These are phyloP conservation scores for Parazoanthus swiftii DNA, from an alignment of 92 coral and sea anemone species.

Conservation along the genomic window DNA sequence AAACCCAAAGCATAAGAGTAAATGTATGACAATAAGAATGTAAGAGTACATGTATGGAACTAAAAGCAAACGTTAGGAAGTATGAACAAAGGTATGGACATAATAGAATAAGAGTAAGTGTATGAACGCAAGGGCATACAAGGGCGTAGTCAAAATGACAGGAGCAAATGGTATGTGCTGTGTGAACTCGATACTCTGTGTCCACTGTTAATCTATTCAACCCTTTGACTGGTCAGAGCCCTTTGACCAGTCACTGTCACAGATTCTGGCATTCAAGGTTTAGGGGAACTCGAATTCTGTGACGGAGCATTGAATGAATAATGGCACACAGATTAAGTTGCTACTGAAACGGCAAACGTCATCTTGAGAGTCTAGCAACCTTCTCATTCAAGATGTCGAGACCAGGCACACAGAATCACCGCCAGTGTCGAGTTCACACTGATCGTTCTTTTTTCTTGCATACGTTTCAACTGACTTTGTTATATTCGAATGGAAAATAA, in stretches of 20 bases:
- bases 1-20: too few species aligned
- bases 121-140: not conserved
- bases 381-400: too few species aligned
- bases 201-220: not conserved
- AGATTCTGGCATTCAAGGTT: not conserved
- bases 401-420: not conserved
- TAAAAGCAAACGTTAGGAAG: slow-evolving; percentile 21
- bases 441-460: slow-evolving; percentile 1
- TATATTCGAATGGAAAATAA: slow-evolving; percentile 15
- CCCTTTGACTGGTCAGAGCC: not conserved
- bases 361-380: too few species aligned
- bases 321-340: too few species aligned
- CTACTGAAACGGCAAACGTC: too few species aligned
- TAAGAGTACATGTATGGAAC: not conserved
- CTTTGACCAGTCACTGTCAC: slow-evolving; percentile 5
- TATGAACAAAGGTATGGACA: slow-evolving; percentile 19
- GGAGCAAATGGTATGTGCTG: not conserved
- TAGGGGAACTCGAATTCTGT: too few species aligned
- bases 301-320: not conserved
- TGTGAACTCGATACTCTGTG: slow-evolving; percentile 22
- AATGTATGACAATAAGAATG: not conserved
- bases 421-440: not conserved
- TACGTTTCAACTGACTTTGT: slow-evolving; percentile 12
- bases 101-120: slow-evolving; percentile 18
- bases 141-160: too few species aligned